Conservation (phyloP, 1,140 invertebrate species). For the Drosophila quadrilineata region DNA sequence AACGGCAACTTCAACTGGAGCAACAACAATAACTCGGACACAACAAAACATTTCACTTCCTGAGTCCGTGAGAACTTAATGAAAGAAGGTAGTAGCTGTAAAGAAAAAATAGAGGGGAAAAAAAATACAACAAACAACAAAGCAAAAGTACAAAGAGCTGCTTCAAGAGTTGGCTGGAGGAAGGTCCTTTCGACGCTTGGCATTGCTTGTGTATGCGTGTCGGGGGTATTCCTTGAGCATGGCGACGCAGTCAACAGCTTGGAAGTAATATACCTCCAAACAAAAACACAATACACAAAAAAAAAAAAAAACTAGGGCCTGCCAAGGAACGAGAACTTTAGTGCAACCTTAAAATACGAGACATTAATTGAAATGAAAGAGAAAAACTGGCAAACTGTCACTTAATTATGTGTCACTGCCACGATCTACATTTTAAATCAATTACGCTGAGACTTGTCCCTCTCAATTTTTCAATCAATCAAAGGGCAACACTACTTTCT, state of each 20-base stretch:
- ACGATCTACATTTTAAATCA: conserved; percentile 60
- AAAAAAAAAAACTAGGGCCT: not conserved
- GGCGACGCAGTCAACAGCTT: conserved; percentile 71
- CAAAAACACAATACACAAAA: conserved; percentile 42
- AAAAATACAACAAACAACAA: conserved; percentile 57
- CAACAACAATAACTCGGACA: conserved; percentile 15
- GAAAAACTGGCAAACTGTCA: not conserved
- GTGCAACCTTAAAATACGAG: not conserved
- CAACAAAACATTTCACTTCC: conserved; percentile 65
- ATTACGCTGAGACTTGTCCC: conserved; percentile 48
- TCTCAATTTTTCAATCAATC: conserved; percentile 68
- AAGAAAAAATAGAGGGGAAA: conserved; percentile 26
- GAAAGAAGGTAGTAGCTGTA: conserved; percentile 56
- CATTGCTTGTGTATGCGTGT: conserved; percentile 37
- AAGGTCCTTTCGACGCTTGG: conserved; percentile 26
- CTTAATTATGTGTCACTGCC: conserved; percentile 4
- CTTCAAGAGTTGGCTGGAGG: conserved; percentile 20
- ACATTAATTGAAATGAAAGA: no score
- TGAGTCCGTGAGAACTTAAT: conserved; percentile 57
- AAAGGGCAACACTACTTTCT: conserved; percentile 30
- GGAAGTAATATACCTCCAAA: conserved; percentile 66
- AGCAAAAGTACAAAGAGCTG: conserved; percentile 37
- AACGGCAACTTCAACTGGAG: conserved; percentile 29
- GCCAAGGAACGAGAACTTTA: no score
- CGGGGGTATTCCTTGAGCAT: conserved; percentile 54